Conservation (phyloP, 2,113 vertebrate genomes). For the Numida meleagris region DNA sequence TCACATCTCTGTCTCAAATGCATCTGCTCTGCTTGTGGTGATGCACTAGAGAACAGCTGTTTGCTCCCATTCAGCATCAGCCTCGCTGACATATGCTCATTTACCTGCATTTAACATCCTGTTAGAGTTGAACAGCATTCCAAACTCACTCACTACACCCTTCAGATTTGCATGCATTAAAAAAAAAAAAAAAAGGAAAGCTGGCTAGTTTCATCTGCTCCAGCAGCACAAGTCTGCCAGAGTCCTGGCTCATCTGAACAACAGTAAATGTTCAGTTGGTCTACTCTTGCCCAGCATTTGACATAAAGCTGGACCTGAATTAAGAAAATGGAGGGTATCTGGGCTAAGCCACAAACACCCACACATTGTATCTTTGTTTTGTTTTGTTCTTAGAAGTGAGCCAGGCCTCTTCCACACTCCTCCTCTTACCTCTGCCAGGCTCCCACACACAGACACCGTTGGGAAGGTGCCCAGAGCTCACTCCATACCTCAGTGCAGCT, state of each 20-base stretch:
- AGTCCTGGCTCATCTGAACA: neutral
- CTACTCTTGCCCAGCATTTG: neutral
- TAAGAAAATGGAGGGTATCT: neutral
- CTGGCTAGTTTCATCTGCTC: neutral
- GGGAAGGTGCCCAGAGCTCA: neutral
- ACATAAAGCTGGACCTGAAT: neutral
- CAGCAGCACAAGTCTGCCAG: neutral
- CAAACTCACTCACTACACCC: neutral
- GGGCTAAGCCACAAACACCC: neutral
- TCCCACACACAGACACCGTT: neutral
- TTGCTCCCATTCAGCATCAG: neutral
- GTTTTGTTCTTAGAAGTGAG: neutral
- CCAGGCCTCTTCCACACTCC: neutral
- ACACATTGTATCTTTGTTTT: neutral
- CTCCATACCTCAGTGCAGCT: neutral
- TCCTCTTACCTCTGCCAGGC: neutral
- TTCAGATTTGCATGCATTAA: neutral
- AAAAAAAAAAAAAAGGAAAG: neutral
- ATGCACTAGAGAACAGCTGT: neutral
- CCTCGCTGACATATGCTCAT: neutral
- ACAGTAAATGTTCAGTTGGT: neutral
- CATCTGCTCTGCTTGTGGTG: conserved; percentile 2
- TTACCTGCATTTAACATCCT: conserved; percentile 14
- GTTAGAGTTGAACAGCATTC: neutral
- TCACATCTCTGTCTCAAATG: conserved; percentile 33